These are phyloP conservation scores for Lota lota DNA, from an alignment of 2,113 vertebrate species.

Conservation along the genomic window DNA sequence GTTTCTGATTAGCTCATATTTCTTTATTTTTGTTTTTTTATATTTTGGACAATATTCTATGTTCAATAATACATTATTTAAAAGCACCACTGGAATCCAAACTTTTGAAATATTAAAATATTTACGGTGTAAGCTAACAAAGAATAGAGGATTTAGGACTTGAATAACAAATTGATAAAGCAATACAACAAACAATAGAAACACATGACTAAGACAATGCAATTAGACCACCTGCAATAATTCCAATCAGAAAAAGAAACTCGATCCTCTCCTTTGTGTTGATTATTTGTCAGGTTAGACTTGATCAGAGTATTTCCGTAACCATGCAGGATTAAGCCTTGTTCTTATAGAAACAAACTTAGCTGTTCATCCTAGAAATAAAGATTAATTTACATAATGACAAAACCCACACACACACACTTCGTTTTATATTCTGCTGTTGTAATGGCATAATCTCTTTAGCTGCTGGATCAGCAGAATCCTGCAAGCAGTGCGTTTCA, in stretches of 20 bases:
- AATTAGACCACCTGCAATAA: slow-evolving; percentile 26
- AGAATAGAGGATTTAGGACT: slow-evolving; percentile 10
- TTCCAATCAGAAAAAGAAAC: slow-evolving; percentile 22
- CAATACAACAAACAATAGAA: too few species aligned
- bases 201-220: slow-evolving; percentile 17
- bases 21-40: too few species aligned
- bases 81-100: slow-evolving; percentile 25
- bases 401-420: slow-evolving; percentile 25
- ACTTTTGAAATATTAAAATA: slow-evolving; percentile 31
- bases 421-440: slow-evolving; percentile 49
- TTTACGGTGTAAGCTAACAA: slow-evolving; percentile 58
- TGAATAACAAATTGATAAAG: neutral
- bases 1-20: slow-evolving; percentile 14
- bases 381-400: neutral
- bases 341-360: slow-evolving; percentile 48
- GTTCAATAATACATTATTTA: slow-evolving; percentile 16
- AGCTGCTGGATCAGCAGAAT: slow-evolving; percentile 33
- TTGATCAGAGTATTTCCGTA: slow-evolving; percentile 56
- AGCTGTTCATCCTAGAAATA: slow-evolving; percentile 20
- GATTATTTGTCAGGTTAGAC: slow-evolving; percentile 33
- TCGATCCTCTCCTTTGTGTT: neutral
- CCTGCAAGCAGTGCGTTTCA: slow-evolving; percentile 24
- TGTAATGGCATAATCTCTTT: slow-evolving; percentile 51
- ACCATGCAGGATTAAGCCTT: slow-evolving; percentile 63
- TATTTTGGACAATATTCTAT: slow-evolving; percentile 1